phyloP scores from a whole-genome alignment of 2,113 vertebrate genomes.

The Microcebus jonahi region DNA sequence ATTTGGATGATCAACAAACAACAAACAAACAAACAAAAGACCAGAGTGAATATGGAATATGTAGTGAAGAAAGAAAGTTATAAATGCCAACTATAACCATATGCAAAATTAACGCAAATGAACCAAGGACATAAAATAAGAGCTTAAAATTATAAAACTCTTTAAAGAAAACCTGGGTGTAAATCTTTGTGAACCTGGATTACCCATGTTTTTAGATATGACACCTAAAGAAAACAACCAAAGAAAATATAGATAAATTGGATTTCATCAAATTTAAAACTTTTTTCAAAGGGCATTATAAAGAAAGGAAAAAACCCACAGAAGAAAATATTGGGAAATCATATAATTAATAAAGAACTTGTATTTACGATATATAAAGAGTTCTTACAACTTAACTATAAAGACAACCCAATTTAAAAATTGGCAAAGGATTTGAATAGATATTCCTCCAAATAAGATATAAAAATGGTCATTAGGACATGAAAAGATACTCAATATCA shows the following conservation, averaged over 20 bases:
- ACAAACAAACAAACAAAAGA: background rate
- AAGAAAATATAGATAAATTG: background rate
- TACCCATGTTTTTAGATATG: background rate
- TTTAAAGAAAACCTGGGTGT: background rate
- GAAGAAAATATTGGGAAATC: background rate
- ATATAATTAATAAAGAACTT: background rate
- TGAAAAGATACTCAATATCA: background rate
- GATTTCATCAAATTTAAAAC: background rate
- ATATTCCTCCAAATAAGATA: background rate
- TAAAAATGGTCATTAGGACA: background rate
- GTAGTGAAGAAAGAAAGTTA: background rate
- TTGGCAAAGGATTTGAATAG: background rate
- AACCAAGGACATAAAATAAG: background rate
- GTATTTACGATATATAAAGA: background rate
- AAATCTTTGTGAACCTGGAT: background rate
- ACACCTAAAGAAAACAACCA: background rate
- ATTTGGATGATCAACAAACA: background rate
- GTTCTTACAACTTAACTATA: background rate
- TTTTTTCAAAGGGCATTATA: background rate
- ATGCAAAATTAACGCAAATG: background rate
- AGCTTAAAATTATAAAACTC: background rate
- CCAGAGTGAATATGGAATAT: background rate
- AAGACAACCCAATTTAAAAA: background rate
- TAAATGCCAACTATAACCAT: background rate
- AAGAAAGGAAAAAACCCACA: background rate